Evolutionary conservation across 2,113 vertebrate species (phyloP).

Genomic region (Muscicapa adusta): DNA sequence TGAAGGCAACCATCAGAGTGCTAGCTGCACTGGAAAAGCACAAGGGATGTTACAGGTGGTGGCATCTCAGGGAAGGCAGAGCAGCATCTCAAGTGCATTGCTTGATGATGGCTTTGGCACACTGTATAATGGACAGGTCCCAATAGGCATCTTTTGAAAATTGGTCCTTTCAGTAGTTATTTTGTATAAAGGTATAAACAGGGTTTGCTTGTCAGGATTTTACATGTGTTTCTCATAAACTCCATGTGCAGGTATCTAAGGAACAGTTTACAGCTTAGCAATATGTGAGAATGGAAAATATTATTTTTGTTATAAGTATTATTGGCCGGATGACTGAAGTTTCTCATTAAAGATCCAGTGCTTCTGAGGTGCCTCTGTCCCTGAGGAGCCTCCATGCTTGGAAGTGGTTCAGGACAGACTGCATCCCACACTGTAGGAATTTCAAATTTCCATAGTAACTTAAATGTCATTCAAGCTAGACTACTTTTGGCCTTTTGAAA

Average conservation of each 20-base stretch:
- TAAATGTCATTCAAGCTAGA: neutral
- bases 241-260: conserved; percentile 48
- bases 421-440: neutral
- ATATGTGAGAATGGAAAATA: conserved; percentile 65
- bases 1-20: neutral
- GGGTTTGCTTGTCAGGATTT: conserved; percentile 12
- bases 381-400: neutral
- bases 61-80: neutral
- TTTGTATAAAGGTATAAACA: conserved; percentile 49
- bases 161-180: conserved; percentile 54
- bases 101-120: neutral
- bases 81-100: neutral
- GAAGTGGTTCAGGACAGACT: neutral
- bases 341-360: conserved; percentile 2
- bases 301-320: conserved; percentile 58
- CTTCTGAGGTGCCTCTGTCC: conserved; percentile 37
- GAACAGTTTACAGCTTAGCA: conserved; percentile 57
- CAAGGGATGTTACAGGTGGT: neutral
- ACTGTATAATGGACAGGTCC: neutral
- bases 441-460: conserved; percentile 12
- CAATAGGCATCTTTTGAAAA: neutral
- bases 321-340: conserved; percentile 14
- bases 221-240: conserved; percentile 66
- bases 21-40: neutral
- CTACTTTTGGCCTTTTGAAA: neutral